Evolutionary conservation across 2,888 invertebrate genomes (phyloP), one percentile per base, ranked within the genome.

Genomic region (Microctonus brassicae): DNA sequence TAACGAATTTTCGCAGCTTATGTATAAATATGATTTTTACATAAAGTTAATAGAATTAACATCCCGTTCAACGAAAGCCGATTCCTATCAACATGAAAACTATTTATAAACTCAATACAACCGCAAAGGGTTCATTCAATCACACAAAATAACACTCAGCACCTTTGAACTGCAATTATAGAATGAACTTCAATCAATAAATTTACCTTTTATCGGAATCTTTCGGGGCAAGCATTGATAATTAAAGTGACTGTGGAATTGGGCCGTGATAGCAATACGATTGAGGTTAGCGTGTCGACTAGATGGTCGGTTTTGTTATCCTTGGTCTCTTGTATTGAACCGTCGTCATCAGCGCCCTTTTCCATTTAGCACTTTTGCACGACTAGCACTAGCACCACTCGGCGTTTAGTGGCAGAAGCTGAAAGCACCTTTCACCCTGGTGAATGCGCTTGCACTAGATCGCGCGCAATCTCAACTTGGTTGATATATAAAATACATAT

Each of bases 281-380:
- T 81, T 77, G 83, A 74, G 84, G 84, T 84, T 84, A 84, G 83
- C 82, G 81, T 84, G 83, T 81, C 84, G 80, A 74, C 76, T 72
- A 73, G 77, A 70, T 77, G 78, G 77, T 75, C 33, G 33, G 34
- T 58, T 58, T 29, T 26, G 33, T 33, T 58, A 9, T 26, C 33
- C 33, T 33, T 17, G 33, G 33, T 17, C n/a, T n/a, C 22, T 55
- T 64, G 76, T 82, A 82, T 81, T 80, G 81, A 83, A 76, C 81
- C 76, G 75, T 55, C 6, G 55, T 55, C 55, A 4, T 55, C n/a
- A 24, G 58, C 58, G 34, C 58, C 17, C 58, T 58, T 58, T 34
- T 29, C 20, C 58, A 20, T n/a, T 20, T 3, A 9, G 26, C 17
- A 33, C 71, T 75, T 66, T 72, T 57, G 77, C 80, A 77, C 78